phyloP scores from a whole-genome alignment of 1,140 invertebrate genomes.

The Mycetomoellerius zeteki region DNA sequence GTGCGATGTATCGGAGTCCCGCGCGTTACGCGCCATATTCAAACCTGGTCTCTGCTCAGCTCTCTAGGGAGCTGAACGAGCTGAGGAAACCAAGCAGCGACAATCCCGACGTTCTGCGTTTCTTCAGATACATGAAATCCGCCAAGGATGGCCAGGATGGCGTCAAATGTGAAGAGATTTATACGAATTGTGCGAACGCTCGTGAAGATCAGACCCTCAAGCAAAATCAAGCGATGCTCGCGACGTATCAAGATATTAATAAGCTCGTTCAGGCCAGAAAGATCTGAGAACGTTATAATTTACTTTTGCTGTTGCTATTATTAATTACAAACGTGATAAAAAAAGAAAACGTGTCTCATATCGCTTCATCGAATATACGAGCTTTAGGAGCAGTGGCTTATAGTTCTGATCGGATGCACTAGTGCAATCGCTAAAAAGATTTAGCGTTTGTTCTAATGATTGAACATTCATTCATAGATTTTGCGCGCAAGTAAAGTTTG shows the following conservation, averaged over 20 bases:
- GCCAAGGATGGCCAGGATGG: slow-evolving; percentile 95
- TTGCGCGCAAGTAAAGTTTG: slow-evolving; percentile 1
- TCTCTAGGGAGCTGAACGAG: slow-evolving; percentile 94
- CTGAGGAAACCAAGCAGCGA: slow-evolving; percentile 93
- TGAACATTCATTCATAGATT: slow-evolving; percentile 16
- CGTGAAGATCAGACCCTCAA: slow-evolving; percentile 87
- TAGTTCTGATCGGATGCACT: neutral
- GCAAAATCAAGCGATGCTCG: slow-evolving; percentile 93
- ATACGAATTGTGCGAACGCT: slow-evolving; percentile 86
- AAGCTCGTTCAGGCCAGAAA: slow-evolving; percentile 94
- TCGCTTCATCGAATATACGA: neutral
- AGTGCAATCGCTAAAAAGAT: neutral
- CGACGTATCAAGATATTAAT: slow-evolving; percentile 94
- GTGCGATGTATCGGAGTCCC: slow-evolving; percentile 94
- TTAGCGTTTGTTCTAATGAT: slow-evolving; percentile 11
- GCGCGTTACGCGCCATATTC: slow-evolving; percentile 95
- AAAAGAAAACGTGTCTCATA: neutral
- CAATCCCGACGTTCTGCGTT: slow-evolving; percentile 94
- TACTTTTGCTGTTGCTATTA: neutral
- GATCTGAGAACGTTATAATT: slow-evolving; percentile 31
- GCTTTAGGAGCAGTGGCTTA: neutral
- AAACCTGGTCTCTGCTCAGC: slow-evolving; percentile 94
- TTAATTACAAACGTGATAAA: neutral
- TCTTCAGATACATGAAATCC: slow-evolving; percentile 95
- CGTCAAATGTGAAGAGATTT: slow-evolving; percentile 88